Base-by-base conservation (phyloP, 2,888 invertebrate genomes). In the Parnassius smintheus region DNA sequence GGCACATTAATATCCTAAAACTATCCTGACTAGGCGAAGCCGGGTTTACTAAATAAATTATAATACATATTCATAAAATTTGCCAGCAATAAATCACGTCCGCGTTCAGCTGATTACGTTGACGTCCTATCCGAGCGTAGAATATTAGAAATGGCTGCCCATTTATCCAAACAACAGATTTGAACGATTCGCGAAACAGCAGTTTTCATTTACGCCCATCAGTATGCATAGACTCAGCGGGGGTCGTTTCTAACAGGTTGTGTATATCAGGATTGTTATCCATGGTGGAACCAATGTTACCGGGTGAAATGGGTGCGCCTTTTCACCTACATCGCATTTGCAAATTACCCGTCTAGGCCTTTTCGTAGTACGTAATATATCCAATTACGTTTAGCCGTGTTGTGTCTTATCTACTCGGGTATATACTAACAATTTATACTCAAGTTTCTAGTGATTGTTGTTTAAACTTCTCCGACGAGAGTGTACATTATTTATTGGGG, bases 161-260 rank as follows among this genome's bases (percentile, higher is more conserved):
- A 67, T 65, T 65, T 67, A 66, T 61, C 59, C 60, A 46, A 55
- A 42, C 25, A 59, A 61, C 59, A 66, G 59, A 64, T 59, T 57
- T 52, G 62, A 42, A 52, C n/a, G 48, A 42, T 59, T 65, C 59
- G 48, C 44, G 53, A 65, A 59, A 66, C 64, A 65, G 13, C 49
- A 49, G 13, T 49, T 64, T 67, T 59, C 59, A 63, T 67, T 67
- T 59, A 44, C 56, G 53, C 35, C 60, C 59, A 69, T 70, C 66
- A 67, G 64, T 69, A 70, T 69, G 65, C 67, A 65, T 65, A 63
- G 66, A 54, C 67, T n/a, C 66, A 65, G 67, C 69, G 62, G 67
- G 69, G 53, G 63, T 44, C 62, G 41, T 12, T 13, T 51, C 35
- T 49, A 59, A 65, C 67, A 59, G 61, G 58, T 66, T 65, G 59